Conservation (phyloP, 2,113 vertebrate species). For the Poicephalus gulielmi region DNA sequence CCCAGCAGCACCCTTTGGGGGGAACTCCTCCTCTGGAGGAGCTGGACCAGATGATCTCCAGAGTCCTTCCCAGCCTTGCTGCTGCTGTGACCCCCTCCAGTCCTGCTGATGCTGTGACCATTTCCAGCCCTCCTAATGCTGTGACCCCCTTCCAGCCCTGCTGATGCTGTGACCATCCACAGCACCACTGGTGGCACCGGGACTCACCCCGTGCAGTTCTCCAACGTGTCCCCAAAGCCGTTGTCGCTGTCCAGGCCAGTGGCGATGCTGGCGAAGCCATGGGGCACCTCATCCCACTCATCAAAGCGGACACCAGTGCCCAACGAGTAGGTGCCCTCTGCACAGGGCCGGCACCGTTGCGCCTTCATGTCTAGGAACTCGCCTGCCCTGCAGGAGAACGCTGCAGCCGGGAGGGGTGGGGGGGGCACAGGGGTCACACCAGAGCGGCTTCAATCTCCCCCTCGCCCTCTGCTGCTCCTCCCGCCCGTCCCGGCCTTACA, state of each 20-base stretch:
- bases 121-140: too few relatives aligned
- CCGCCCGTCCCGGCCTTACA: constrained; percentile 76
- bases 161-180: too few relatives aligned
- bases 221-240: neutral
- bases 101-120: too few relatives aligned
- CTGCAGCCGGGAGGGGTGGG: constrained; percentile 54
- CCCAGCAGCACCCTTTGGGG: neutral
- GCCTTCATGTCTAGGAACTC: constrained; percentile 94
- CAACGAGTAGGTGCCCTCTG: constrained; percentile 88
- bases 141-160: accelerated
- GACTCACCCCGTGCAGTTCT: constrained; percentile 88
- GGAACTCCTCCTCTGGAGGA: neutral
- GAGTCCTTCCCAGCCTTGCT: neutral
- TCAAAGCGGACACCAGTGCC: constrained; percentile 89
- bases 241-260: constrained; percentile 70
- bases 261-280: constrained; percentile 87
- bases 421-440: neutral
- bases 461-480: neutral
- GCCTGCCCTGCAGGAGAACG: constrained; percentile 90
- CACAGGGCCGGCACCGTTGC: constrained; percentile 87
- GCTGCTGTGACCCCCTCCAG: too few relatives aligned
- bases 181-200: accelerated
- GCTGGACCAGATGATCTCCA: neutral
- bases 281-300: constrained; percentile 89
- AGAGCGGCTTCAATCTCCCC: too few relatives aligned